Evolutionary conservation across 2,888 invertebrate species (phyloP), one percentile per base, ranked within the genome.

Genomic region (Acleris sparsana): DNA sequence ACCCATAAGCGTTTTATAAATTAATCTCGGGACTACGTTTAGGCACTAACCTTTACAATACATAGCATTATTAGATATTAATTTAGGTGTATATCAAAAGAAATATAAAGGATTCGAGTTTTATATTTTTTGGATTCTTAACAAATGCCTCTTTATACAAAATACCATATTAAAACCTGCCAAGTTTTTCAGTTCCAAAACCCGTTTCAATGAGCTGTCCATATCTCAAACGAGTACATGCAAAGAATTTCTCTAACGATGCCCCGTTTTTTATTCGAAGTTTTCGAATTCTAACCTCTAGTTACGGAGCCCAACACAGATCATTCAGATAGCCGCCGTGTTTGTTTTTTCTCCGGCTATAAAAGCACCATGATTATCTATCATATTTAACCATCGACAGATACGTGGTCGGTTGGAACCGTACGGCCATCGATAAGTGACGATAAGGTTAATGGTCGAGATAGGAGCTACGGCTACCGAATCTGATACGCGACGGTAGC

Each of bases 401-500:
- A 85, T 85, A 82, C 77, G 87, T 88, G 86, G 82, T 76, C 77
- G 76, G 73, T 46, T 57, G 75, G 75, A 78, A 78, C 80, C 71
- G 72, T 75, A 69, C 62, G 75, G 72, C 75, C 69, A 73, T 74
- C 83, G 89, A 89, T 89, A 87, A 82, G 85, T 84, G 82, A 87
- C 86, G 88, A 88, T 88, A 88, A 87, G 87, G 85, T 89, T 39
- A 89, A 89, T 88, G 88, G 84, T 74, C 79, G 76, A 76, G 83
- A 85, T 86, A 85, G 75, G 71, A 61, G 72, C 70, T 72, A 75
- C 74, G 66, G 89, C 91, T 90, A 89, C 89, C 80, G 91, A 85
- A 88, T 88, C 86, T 87, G 87, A 87, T 87, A 85, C 76, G 76
- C 76, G 73, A 86, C 87, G 77, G 87, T 85, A 86, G 87, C 83